Evolutionary conservation across 2,797 vertebrate genomes (phyloP), one percentile per base, ranked within the genome.

Genomic region (Phalanger gymnotis): DNA sequence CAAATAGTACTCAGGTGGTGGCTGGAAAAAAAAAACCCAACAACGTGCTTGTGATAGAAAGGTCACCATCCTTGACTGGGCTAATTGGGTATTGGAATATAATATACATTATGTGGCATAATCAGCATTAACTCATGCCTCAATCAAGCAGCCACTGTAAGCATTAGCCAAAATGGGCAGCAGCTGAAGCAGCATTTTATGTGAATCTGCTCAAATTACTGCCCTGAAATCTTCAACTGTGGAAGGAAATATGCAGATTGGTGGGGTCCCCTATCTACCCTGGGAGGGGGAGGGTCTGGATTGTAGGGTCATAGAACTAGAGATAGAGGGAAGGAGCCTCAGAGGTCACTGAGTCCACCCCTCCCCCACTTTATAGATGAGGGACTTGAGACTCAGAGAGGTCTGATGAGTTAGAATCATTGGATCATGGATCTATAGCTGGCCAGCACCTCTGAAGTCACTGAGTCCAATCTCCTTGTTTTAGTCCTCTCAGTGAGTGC

Each of bases 111-210:
- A 58, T 92, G 40, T 55, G 53, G 54, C n/a, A 92, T 92, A 92
- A 92, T 58, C 87, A 89, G 92, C 94, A 93, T 92, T 96, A 93
- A 91, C 92, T 93, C 81, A 73, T 53, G 53, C 93, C 31, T 87
- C 81, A 52, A 92, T 90, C 91, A 56, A 94, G 93, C 89, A 90
- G 53, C 28, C 90, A 54, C 90, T 53, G 90, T 53, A 90, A 54
- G 90, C 90, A 90, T 90, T 90, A 90, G 90, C 90, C 51, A 90
- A 87, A 87, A 87, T 28, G 73, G 22, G 73, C 73, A 90, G 53
- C 28, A 90, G 34, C 90, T 53, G 90, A 90, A 90, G 51, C 40
- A 54, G 53, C 53, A 90, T 87, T 87, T 81, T 47, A 51, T 87
- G 40, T 51, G 66, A 87, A 87, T 87, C 73, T 51, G 73, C 73